phyloP scores from a whole-genome alignment of 2,797 vertebrate species.

The Poeciliopsis paucimaculata region DNA sequence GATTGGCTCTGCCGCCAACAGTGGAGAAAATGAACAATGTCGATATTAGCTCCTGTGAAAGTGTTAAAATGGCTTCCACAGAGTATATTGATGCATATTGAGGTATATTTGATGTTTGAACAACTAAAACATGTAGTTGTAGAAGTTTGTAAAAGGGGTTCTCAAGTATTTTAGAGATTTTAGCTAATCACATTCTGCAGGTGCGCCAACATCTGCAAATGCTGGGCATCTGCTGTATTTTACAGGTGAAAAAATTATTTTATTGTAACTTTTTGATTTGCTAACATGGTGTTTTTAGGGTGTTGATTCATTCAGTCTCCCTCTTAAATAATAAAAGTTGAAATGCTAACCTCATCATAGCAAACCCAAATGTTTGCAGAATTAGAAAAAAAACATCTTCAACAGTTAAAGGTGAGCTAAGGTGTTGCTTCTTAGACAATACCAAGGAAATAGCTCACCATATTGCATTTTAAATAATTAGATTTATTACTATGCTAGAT shows the following conservation, averaged over 20 bases:
- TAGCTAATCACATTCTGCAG: not conserved
- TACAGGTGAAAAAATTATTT: not conserved
- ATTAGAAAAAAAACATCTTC: not conserved
- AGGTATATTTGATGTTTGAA: no score
- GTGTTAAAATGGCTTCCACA: no score
- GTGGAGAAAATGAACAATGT: no score
- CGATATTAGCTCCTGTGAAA: no score
- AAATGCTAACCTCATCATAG: not conserved
- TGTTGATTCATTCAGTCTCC: not conserved
- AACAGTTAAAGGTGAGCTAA: not conserved
- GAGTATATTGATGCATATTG: no score
- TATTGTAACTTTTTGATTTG: not conserved
- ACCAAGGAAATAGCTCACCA: not conserved
- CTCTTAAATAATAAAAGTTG: not conserved
- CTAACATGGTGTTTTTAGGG: not conserved
- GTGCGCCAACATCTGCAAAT: no score
- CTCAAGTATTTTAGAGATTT: not conserved
- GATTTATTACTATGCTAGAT: not conserved
- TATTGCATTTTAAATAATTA: not conserved
- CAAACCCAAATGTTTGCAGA: not conserved
- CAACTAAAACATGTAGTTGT: no score
- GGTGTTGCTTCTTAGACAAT: not conserved
- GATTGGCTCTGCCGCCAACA: no score
- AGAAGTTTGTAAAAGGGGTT: no score
- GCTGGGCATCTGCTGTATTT: not conserved